Evolutionary conservation across 1,140 invertebrate species (phyloP), one percentile per base, ranked within the genome.

Genomic region (Sesamia nonagrioides): DNA sequence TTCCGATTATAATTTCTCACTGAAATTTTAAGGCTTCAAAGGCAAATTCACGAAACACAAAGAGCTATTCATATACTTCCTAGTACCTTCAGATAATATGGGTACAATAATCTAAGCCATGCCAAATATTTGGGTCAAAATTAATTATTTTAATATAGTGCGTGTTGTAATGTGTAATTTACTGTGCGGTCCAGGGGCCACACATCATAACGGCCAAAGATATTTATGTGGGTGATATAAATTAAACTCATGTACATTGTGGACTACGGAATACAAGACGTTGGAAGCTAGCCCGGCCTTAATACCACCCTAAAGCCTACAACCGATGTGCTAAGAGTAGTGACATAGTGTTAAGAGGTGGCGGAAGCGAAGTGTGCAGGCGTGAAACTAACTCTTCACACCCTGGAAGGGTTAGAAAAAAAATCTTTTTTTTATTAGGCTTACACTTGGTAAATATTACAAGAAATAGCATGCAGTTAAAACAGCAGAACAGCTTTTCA

Each of bases 211-310:
- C 69, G 18, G 21, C 79, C 85, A 66, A 73, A 83, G 82, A 86
- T 84, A 78, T 86, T 86, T 85, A 87, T 85, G 82, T 84, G 82
- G 82, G 81, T 15, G 87, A 85, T 87, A 89, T 91, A 90, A 91
- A 90, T 91, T 89, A 88, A 86, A 84, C 81, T 84, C 85, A 80
- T 88, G 84, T 78, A 82, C 71, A 77, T 75, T 71, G 73, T 37
- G 71, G 61, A 74, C 78, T 81, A 79, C 84, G 75, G 78, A 82
- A 85, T 93, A 93, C 92, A 92, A 93, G 92, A 90, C 82, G 88
- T 90, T 93, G 92, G 92, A 91, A 85, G 77, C 84, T 81, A 84
- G 90, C 91, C 91, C 89, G 85, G 82, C 83, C 84, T 86, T 88
- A 89, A 89, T 91, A 86, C 77, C 45, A 74, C 63, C 69, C 72